Evolutionary conservation across 1,140 invertebrate species (phyloP).

Genomic region (Euura lappo): DNA sequence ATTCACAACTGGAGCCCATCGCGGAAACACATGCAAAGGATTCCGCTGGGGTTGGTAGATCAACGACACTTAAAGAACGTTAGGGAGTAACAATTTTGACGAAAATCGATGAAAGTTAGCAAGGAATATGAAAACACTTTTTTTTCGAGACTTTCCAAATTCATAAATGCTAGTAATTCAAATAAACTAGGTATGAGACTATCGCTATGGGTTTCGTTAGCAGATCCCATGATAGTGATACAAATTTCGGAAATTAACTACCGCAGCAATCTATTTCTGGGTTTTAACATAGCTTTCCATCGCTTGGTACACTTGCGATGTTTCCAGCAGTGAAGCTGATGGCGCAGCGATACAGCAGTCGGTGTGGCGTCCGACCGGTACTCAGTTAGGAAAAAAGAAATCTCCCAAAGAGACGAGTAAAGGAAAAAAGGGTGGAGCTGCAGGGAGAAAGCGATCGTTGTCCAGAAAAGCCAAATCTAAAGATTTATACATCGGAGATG

Average conservation of each 20-base stretch:
- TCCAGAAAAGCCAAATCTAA: constrained; percentile 34
- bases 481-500: constrained; percentile 26
- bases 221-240: neutral
- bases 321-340: constrained; percentile 43
- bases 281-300: constrained; percentile 15
- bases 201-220: neutral
- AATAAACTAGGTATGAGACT: too few species aligned
- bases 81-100: too few species aligned
- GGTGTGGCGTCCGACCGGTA: constrained; percentile 57
- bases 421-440: constrained; percentile 22
- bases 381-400: constrained; percentile 54
- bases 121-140: too few species aligned
- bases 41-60: constrained; percentile 49
- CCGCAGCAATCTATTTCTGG: constrained; percentile 3
- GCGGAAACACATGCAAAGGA: constrained; percentile 56
- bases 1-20: constrained; percentile 60
- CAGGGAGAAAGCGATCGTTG: constrained; percentile 34
- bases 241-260: constrained; percentile 2
- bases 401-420: constrained; percentile 33
- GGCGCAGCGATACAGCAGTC: constrained; percentile 51
- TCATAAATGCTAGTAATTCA: too few species aligned
- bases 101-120: too few species aligned
- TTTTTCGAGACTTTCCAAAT: too few species aligned
- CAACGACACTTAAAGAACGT: neutral
- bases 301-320: constrained; percentile 12